Evolutionary conservation across 2,113 vertebrate species (phyloP).

Genomic region (Lagopus leucura): DNA sequence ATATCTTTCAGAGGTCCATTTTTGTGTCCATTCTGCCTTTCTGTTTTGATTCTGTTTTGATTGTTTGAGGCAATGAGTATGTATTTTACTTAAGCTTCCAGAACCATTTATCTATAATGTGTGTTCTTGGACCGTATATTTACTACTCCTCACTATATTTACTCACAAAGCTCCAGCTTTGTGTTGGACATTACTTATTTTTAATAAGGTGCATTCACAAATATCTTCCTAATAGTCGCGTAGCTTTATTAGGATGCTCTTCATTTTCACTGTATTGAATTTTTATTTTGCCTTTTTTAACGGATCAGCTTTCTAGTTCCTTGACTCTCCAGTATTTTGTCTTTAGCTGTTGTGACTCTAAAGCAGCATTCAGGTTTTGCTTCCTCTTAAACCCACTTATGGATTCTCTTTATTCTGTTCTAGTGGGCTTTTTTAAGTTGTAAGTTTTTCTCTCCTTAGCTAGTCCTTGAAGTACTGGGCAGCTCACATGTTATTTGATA

Average conservation of each 20-base stretch:
- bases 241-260: not conserved
- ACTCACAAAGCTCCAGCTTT: not conserved
- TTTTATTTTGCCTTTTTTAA: not conserved
- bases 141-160: not conserved
- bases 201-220: not conserved
- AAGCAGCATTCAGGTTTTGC: not conserved
- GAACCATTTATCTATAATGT: not conserved
- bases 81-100: not conserved
- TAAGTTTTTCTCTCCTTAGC: not conserved
- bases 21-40: not conserved
- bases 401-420: not conserved
- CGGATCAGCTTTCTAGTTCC: not conserved
- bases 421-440: not conserved
- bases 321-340: not conserved
- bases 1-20: not conserved
- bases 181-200: not conserved
- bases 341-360: not conserved
- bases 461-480: not conserved
- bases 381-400: not conserved
- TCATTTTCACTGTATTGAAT: not conserved
- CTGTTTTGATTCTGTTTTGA: not conserved
- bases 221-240: not conserved
- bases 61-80: not conserved
- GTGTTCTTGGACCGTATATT: not conserved
- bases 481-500: not conserved